Conservation (phyloP, 2,113 vertebrate species). For the Corythaixoides concolor region DNA sequence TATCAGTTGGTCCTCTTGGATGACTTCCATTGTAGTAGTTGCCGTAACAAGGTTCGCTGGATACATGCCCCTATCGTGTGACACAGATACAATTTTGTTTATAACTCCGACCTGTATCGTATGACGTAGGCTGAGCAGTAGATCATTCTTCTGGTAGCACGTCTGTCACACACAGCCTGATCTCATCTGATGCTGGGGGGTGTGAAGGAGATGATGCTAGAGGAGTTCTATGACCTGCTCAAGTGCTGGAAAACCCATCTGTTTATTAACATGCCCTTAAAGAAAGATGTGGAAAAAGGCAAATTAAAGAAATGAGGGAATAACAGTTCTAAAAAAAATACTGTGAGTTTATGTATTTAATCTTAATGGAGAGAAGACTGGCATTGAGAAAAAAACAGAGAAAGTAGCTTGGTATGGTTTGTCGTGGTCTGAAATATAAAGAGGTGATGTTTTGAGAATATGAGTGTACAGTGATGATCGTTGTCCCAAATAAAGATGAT, state of each 20-base stretch:
- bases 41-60: background rate
- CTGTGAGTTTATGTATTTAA: background rate
- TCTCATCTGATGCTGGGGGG: background rate
- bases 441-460: background rate
- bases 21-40: slow-evolving; percentile 57
- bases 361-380: background rate
- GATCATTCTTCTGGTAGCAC: background rate
- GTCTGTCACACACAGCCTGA: background rate
- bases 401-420: background rate
- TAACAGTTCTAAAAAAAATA: background rate
- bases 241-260: background rate
- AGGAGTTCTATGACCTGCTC: no score
- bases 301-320: background rate
- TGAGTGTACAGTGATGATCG: background rate
- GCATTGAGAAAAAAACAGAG: background rate
- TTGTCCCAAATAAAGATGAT: background rate
- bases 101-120: slow-evolving; percentile 21
- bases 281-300: background rate
- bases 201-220: background rate
- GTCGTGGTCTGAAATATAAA: background rate
- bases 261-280: background rate
- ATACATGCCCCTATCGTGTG: slow-evolving; percentile 12
- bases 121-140: background rate
- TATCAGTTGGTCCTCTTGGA: slow-evolving; percentile 52
- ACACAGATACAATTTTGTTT: slow-evolving; percentile 49